Conservation (phyloP, 2,797 vertebrate species). For the Moxostoma hubbsi region DNA sequence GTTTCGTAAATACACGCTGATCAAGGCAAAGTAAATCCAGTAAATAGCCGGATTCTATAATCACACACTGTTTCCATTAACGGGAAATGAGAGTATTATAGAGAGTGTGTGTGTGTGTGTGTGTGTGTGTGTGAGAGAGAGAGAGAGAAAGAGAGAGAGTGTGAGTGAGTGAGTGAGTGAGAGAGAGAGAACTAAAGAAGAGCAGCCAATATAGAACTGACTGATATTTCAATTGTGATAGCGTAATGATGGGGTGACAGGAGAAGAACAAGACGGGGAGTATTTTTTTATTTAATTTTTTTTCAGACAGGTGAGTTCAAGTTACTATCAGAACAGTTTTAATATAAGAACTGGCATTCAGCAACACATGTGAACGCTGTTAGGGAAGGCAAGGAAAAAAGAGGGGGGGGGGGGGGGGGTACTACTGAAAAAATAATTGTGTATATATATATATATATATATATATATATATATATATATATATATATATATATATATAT, state of each 20-base stretch:
- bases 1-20: conserved; percentile 1
- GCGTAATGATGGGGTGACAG: conserved; percentile 15
- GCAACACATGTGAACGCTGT: background rate
- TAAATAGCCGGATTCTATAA: background rate
- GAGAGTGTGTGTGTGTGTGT: background rate
- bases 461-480: too few species aligned
- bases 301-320: conserved; percentile 4
- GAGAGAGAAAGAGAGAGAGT: background rate
- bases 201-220: conserved; percentile 40
- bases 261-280: conserved; percentile 8
- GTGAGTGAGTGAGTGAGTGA: background rate
- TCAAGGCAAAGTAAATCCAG: background rate
- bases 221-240: conserved; percentile 22
- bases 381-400: background rate
- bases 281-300: background rate
- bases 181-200: background rate
- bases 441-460: too few species aligned
- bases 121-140: too few species aligned
- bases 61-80: background rate
- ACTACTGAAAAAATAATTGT: background rate
- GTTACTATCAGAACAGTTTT: conserved; percentile 19
- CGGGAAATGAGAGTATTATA: too few species aligned
- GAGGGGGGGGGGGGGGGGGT: background rate
- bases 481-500: too few species aligned
- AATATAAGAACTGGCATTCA: conserved; percentile 33